Conservation (phyloP, 64 coral and sea anemone genomes). For the Platygyra sinensis region DNA sequence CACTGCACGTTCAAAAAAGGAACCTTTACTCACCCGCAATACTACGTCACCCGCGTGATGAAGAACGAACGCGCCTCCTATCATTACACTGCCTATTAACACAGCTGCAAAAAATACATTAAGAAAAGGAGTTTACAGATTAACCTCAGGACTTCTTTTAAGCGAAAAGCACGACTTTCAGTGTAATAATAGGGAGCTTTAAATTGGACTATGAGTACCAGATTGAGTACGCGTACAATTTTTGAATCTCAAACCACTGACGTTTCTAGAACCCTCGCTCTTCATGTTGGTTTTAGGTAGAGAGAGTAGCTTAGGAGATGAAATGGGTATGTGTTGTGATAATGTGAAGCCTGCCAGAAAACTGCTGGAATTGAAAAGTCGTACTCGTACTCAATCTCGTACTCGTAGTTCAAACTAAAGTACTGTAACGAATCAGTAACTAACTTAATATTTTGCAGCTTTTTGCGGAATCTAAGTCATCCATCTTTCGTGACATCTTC, state of each 20-base stretch:
- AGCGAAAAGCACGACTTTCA: not conserved
- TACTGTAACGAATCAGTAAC: not conserved
- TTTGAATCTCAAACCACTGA: too few relatives aligned
- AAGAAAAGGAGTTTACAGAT: not conserved
- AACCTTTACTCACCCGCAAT: not conserved
- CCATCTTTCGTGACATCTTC: constrained; percentile 32
- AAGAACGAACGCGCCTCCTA: constrained; percentile 38
- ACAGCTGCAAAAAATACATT: constrained; percentile 12
- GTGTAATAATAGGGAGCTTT: not conserved
- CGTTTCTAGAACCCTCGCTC: too few relatives aligned
- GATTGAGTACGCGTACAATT: too few relatives aligned
- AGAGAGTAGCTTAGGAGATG: too few relatives aligned
- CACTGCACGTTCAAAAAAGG: not conserved
- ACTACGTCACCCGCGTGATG: constrained; percentile 18
- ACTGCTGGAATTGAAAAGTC: too few relatives aligned
- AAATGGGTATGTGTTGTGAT: too few relatives aligned
- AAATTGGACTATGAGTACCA: too few relatives aligned
- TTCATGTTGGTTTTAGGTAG: too few relatives aligned
- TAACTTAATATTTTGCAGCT: constrained; percentile 61
- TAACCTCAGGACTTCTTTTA: not conserved
- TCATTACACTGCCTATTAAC: constrained; percentile 1
- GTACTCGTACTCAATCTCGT: too few relatives aligned
- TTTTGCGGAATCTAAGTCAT: constrained; percentile 61
- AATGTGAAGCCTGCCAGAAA: too few relatives aligned
- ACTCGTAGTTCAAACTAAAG: too few relatives aligned